A percentile compares a stretch with the other conserved stretches of the same genome.
Evolutionary conservation across 2,888 invertebrate species (phyloP).

Genomic region (Criorhina ranunculi): DNA sequence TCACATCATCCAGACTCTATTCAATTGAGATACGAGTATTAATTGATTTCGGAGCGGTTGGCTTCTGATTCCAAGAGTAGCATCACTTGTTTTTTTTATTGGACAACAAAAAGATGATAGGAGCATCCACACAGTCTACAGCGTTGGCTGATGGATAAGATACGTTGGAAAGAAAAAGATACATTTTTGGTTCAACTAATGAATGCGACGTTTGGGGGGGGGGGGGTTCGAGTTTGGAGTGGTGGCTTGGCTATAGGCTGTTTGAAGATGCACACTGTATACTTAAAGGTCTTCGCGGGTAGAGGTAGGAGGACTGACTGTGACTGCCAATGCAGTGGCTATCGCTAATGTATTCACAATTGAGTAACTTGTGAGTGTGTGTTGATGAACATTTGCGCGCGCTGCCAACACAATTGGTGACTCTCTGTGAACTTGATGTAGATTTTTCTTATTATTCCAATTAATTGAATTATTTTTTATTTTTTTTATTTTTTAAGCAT

Average conservation of each 20-base stretch:
- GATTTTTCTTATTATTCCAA: slow-evolving; percentile 47
- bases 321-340: background rate
- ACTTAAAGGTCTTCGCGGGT: slow-evolving; percentile 23
- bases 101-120: slow-evolving; percentile 68
- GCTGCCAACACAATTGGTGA: slow-evolving; percentile 51
- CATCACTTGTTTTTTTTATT: slow-evolving; percentile 40
- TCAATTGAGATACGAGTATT: slow-evolving; percentile 64
- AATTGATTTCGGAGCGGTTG: slow-evolving; percentile 64
- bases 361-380: slow-evolving; percentile 31
- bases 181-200: slow-evolving; percentile 56
- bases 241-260: background rate
- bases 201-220: slow-evolving; percentile 4
- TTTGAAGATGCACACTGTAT: slow-evolving; percentile 31
- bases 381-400: slow-evolving; percentile 39
- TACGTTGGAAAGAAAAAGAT: slow-evolving; percentile 37
- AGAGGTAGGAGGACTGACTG: background rate
- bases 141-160: slow-evolving; percentile 1
- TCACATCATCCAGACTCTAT: slow-evolving; percentile 68
- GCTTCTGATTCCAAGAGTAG: slow-evolving; percentile 18
- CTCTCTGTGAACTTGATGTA: slow-evolving; percentile 28
- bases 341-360: slow-evolving; percentile 45
- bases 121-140: slow-evolving; percentile 26
- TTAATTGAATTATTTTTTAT: slow-evolving; percentile 61
- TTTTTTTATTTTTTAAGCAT: background rate
- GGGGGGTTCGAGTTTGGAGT: background rate